phyloP scores from a whole-genome alignment of 1,140 invertebrate genomes.

The Metopolophium dirhodum region DNA sequence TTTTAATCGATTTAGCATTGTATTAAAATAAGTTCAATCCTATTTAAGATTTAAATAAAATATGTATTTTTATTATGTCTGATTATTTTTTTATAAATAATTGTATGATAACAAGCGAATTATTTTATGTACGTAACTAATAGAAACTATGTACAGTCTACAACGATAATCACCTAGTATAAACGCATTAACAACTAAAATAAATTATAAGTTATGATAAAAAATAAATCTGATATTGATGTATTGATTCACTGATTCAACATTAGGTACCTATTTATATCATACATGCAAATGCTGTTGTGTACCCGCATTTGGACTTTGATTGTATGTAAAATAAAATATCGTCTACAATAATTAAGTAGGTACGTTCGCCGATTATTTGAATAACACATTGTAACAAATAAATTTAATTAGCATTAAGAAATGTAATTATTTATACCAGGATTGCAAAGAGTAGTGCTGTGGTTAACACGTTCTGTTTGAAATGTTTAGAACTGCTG shows the following conservation, averaged over 20 bases:
- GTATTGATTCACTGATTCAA: neutral
- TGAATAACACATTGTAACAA: neutral
- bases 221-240: neutral
- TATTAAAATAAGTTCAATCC: no score
- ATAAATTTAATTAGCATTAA: neutral
- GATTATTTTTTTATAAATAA: neutral
- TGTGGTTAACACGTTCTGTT: neutral
- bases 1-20: no score
- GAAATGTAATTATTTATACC: conserved; percentile 35
- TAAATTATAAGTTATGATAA: neutral
- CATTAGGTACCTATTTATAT: neutral
- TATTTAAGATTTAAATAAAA: neutral
- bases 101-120: neutral
- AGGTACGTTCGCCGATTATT: neutral
- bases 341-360: neutral
- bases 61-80: neutral
- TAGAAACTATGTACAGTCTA: neutral
- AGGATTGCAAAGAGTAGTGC: neutral
- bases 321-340: neutral
- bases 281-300: neutral
- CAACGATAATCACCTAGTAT: neutral
- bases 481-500: neutral
- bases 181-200: neutral
- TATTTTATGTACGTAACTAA: neutral
- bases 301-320: no score